These are phyloP conservation scores for Syncerus caffer DNA, from an alignment of 2,797 vertebrate genomes.

Conservation along the genomic window DNA sequence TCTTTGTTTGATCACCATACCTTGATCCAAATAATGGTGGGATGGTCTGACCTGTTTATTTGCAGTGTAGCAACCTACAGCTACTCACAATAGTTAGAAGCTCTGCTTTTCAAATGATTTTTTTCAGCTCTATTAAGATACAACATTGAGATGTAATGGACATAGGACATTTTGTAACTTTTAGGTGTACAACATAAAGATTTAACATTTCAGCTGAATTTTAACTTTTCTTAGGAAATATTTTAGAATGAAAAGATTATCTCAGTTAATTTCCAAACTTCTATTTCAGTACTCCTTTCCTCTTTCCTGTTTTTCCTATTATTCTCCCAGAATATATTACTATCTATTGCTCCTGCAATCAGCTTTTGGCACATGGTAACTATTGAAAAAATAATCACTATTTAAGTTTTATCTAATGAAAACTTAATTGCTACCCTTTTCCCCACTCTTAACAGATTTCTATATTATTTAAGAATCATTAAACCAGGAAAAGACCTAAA, in stretches of 20 bases:
- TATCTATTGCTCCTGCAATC: background rate
- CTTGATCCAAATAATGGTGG: background rate
- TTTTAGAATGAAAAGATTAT: background rate
- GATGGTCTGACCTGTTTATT: background rate
- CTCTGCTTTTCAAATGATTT: background rate
- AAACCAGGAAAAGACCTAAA: background rate
- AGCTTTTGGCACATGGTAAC: background rate
- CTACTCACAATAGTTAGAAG: background rate
- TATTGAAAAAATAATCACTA: conserved; percentile 7
- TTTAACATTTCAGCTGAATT: background rate
- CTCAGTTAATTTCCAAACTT: background rate
- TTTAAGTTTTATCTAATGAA: background rate
- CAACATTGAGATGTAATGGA: background rate
- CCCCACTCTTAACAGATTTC: background rate
- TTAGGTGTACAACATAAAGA: background rate
- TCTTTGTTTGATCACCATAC: background rate
- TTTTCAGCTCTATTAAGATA: background rate
- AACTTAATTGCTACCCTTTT: background rate
- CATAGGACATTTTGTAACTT: background rate
- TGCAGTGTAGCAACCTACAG: background rate
- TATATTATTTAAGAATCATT: conserved; percentile 21
- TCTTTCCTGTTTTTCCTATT: background rate
- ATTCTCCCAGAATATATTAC: background rate
- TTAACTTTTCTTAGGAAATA: background rate
- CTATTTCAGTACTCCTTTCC: background rate